These are phyloP conservation scores for Cistogaster globosa DNA, from an alignment of 2,888 invertebrate species.

Conservation along the genomic window DNA sequence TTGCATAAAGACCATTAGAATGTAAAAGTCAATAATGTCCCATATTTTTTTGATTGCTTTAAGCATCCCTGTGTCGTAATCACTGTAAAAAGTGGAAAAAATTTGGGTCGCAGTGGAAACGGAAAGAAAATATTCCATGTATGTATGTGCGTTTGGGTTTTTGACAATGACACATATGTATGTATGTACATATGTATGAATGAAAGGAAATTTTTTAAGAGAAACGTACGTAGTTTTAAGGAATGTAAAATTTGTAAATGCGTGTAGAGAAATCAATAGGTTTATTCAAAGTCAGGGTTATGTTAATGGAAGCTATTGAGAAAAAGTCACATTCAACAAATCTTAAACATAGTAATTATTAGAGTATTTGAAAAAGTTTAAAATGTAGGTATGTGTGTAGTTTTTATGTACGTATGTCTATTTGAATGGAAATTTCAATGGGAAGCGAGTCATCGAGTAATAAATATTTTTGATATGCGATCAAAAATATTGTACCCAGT, in stretches of 20 bases:
- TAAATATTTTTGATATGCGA: too few relatives aligned
- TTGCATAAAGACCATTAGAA: conserved; percentile 39
- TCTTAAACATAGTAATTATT: too few relatives aligned
- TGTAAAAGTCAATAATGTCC: conserved; percentile 51
- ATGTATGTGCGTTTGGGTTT: not conserved
- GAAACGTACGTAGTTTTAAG: not conserved
- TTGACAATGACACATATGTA: conserved; percentile 50
- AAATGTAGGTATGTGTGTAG: too few relatives aligned
- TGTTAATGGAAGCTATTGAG: not conserved
- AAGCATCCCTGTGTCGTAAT: conserved; percentile 27
- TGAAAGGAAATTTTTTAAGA: not conserved
- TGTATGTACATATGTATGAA: not conserved
- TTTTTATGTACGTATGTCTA: too few relatives aligned
- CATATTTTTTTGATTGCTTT: conserved; percentile 20
- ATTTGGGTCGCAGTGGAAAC: conserved; percentile 42
- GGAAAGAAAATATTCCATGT: not conserved
- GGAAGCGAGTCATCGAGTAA: too few relatives aligned
- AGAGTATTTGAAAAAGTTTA: too few relatives aligned
- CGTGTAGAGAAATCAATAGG: conserved; percentile 20
- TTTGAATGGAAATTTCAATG: too few relatives aligned
- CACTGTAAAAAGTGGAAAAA: conserved; percentile 13
- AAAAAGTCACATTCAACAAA: too few relatives aligned
- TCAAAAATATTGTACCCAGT: too few relatives aligned
- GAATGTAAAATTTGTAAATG: not conserved
- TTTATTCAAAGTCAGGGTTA: conserved; percentile 11